These are phyloP conservation scores for Artemisiospiza belli DNA, from an alignment of 2,113 vertebrate genomes.

Conservation along the genomic window DNA sequence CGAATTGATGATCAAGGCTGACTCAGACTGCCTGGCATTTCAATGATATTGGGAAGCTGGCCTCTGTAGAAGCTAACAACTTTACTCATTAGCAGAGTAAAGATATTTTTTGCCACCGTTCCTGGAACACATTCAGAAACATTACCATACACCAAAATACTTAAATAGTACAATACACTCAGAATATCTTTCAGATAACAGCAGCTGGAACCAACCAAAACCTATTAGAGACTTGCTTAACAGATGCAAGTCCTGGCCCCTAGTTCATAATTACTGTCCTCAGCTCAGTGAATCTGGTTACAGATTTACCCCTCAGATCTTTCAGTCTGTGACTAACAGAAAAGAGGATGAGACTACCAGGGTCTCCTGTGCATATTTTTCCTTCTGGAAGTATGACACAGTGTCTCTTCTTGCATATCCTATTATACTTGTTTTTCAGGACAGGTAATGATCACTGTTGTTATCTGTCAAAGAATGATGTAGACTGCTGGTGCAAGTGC, in stretches of 20 bases:
- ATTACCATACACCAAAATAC: not conserved
- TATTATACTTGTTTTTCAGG: not conserved
- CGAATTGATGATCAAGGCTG: not conserved
- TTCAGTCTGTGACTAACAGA: not conserved
- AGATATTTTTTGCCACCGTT: slow-evolving; percentile 21
- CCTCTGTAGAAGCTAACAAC: not conserved
- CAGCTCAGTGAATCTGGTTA: not conserved
- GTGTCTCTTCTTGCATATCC: not conserved
- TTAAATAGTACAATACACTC: not conserved
- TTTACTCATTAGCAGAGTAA: slow-evolving; percentile 2
- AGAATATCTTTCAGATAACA: not conserved
- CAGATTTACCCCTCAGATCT: not conserved
- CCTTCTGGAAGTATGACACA: not conserved
- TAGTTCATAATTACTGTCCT: not conserved
- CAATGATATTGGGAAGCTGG: not conserved
- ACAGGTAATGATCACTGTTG: not conserved
- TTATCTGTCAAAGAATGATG: not conserved
- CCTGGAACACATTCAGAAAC: not conserved
- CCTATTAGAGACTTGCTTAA: not conserved
- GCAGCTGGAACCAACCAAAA: not conserved
- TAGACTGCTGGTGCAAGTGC: not conserved
- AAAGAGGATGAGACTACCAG: not conserved
- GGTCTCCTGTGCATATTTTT: not conserved
- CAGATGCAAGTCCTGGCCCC: not conserved
- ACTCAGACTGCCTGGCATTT: slow-evolving; percentile 36